A percentile compares a stretch with the other conserved stretches of the same genome.
phyloP scores from a whole-genome alignment of 2,888 invertebrate species.

The Chromoteleia sp. region DNA sequence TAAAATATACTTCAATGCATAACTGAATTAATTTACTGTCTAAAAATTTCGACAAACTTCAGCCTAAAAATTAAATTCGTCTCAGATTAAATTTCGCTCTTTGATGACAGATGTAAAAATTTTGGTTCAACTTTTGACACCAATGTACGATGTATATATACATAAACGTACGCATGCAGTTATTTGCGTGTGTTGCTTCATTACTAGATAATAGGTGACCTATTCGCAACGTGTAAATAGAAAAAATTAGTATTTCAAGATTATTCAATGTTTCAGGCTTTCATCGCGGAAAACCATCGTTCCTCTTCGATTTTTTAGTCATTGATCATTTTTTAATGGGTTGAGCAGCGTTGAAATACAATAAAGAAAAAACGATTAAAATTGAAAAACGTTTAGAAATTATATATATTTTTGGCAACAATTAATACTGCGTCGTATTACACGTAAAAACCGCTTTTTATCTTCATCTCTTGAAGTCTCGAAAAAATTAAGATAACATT shows the following conservation, averaged over 20 bases:
- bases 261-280: conserved; percentile 80
- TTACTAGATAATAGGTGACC: conserved; percentile 76
- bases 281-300: conserved; percentile 63
- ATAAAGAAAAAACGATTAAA: conserved; percentile 68
- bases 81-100: background rate
- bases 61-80: background rate
- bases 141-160: conserved; percentile 52
- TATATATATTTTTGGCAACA: conserved; percentile 49
- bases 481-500: background rate
- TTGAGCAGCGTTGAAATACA: background rate
- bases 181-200: conserved; percentile 59
- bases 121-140: conserved; percentile 42
- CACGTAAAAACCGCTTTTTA: conserved; percentile 30
- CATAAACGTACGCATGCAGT: conserved; percentile 18
- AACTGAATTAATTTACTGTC: conserved; percentile 7
- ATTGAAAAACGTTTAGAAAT: conserved; percentile 1
- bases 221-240: conserved; percentile 82
- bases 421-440: conserved; percentile 19
- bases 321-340: background rate
- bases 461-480: conserved; percentile 1
- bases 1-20: conserved; percentile 27
- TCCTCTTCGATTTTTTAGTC: background rate
- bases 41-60: background rate
- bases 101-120: background rate
- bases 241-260: conserved; percentile 80